These are phyloP conservation scores for Glyptemys insculpta DNA, from an alignment of 2,797 vertebrate genomes.

Conservation along the genomic window DNA sequence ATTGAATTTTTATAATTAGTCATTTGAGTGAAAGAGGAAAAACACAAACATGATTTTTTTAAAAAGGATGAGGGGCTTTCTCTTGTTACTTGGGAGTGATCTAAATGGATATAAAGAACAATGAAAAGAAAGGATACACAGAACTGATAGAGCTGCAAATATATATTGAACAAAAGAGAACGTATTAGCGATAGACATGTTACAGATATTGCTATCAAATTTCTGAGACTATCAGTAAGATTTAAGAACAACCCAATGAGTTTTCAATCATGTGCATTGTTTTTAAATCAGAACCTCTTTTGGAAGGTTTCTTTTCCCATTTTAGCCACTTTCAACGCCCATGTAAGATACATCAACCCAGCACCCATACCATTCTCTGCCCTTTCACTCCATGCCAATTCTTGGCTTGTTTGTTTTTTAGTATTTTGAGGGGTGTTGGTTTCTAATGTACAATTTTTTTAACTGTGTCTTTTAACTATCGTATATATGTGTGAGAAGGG, in stretches of 20 bases:
- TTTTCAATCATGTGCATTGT: not conserved
- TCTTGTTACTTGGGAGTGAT: not conserved
- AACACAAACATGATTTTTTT: not conserved
- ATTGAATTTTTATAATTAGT: not conserved
- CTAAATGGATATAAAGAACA: not conserved
- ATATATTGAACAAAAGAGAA: not conserved
- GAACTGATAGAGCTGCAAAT: not conserved
- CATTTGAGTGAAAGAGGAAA: not conserved
- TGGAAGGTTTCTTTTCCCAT: accelerated
- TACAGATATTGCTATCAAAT: not conserved
- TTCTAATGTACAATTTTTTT: accelerated
- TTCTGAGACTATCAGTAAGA: not conserved
- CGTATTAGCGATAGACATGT: not conserved
- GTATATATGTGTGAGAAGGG: accelerated
- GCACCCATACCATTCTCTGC: accelerated
- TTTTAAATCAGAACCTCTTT: not conserved
- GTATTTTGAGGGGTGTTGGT: not conserved
- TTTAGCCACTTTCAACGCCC: not conserved
- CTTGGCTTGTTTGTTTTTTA: accelerated
- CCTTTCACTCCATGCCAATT: not conserved
- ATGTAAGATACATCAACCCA: accelerated
- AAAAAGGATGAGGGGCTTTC: not conserved
- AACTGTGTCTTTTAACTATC: not conserved
- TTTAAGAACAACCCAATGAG: not conserved
- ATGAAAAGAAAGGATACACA: slow-evolving; percentile 1